These are phyloP conservation scores for Halesus radiatus DNA, from an alignment of 1,140 invertebrate species.

Conservation along the genomic window DNA sequence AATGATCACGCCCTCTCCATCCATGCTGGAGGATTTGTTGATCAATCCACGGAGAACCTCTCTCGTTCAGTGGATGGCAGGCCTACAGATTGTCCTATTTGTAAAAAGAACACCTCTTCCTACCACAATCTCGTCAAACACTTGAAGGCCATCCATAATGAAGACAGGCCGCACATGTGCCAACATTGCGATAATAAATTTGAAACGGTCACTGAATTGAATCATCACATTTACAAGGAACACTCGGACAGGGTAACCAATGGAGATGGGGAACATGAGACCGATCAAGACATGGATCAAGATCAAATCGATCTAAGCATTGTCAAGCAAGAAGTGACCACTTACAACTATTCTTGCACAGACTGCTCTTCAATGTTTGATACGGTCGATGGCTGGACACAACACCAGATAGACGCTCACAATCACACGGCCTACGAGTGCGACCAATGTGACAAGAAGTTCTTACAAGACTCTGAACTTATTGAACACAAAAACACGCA, in stretches of 20 bases:
- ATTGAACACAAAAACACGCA: conserved; percentile 77
- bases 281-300: conserved; percentile 23
- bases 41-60: conserved; percentile 62
- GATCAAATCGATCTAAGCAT: conserved; percentile 40
- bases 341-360: conserved; percentile 71
- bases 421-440: conserved; percentile 72
- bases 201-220: conserved; percentile 65
- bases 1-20: conserved; percentile 67
- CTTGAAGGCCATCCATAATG: conserved; percentile 67
- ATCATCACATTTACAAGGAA: conserved; percentile 67
- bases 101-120: conserved; percentile 69
- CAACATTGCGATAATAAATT: conserved; percentile 68
- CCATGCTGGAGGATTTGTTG: conserved; percentile 63
- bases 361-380: conserved; percentile 72
- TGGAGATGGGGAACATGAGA: conserved; percentile 32
- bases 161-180: conserved; percentile 68
- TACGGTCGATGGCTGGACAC: conserved; percentile 69
- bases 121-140: conserved; percentile 72
- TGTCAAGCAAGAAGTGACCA: conserved; percentile 67
- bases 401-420: conserved; percentile 70
- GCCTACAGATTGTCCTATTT: conserved; percentile 69
- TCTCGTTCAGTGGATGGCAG: conserved; percentile 66
- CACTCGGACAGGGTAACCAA: conserved; percentile 61
- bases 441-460: conserved; percentile 74
- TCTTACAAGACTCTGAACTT: conserved; percentile 72